A percentile compares a stretch with the other conserved stretches of the same genome.
Evolutionary conservation across 2,113 vertebrate species (phyloP).

Genomic region (Lampris incognitus): DNA sequence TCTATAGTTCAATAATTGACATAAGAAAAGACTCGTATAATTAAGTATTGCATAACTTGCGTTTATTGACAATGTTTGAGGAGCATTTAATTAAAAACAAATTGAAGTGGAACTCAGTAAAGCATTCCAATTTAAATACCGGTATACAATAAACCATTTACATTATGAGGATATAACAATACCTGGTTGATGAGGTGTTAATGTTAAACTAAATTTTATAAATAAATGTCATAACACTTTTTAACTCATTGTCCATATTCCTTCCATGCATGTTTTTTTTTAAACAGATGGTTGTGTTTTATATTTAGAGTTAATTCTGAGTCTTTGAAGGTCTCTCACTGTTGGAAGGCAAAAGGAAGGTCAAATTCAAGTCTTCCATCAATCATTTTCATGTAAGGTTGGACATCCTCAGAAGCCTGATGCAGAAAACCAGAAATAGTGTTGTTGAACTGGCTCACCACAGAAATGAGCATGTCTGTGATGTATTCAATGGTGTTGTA

Average conservation of each 20-base stretch:
- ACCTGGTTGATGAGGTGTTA: constrained; percentile 22
- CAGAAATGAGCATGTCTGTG: constrained; percentile 41
- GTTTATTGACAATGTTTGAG: constrained; percentile 65
- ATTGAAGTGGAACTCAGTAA: constrained; percentile 19
- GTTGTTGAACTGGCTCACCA: constrained; percentile 68
- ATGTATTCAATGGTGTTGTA: constrained; percentile 6
- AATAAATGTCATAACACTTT: constrained; percentile 57
- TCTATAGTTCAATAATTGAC: no score
- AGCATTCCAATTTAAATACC: constrained; percentile 47
- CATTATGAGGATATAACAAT: constrained; percentile 43
- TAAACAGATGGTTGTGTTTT: constrained; percentile 69
- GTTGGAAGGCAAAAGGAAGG: constrained; percentile 78
- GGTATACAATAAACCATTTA: constrained; percentile 46
- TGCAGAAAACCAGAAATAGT: constrained; percentile 74
- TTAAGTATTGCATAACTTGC: constrained; percentile 11
- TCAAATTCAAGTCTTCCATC: constrained; percentile 84
- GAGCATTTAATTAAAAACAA: not conserved
- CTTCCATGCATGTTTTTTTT: constrained; percentile 37
- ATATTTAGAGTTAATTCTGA: constrained; percentile 41
- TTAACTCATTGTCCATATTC: constrained; percentile 48
- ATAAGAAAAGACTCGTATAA: constrained; percentile 4
- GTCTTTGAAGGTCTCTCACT: constrained; percentile 70
- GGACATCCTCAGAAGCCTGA: constrained; percentile 71
- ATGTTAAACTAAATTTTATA: constrained; percentile 58
- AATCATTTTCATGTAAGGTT: constrained; percentile 71